A percentile compares a stretch with the other conserved stretches of the same genome.
Evolutionary conservation across 2,797 vertebrate species (phyloP).

Genomic region (Pseudocheirus occidentalis): DNA sequence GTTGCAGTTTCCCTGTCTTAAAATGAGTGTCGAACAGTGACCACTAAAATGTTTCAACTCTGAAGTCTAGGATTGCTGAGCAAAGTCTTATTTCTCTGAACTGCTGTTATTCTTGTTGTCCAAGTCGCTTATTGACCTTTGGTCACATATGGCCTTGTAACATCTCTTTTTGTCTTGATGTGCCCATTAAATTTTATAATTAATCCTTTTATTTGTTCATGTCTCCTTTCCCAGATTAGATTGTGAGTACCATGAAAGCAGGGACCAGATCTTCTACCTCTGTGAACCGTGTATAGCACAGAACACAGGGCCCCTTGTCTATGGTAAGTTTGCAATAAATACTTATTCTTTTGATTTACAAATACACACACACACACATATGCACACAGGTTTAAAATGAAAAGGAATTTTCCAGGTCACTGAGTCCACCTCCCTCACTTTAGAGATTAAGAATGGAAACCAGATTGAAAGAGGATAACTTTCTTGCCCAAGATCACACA

Average conservation of each 20-base stretch:
- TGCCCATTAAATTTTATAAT: not conserved
- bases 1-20: not conserved
- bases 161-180: not conserved
- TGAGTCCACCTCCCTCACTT: not conserved
- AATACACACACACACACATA: not conserved
- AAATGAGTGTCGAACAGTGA: not conserved
- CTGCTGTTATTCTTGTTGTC: not conserved
- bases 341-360: not conserved
- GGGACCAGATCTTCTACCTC: not conserved
- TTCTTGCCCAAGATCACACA: not conserved
- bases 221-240: not conserved
- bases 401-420: not conserved
- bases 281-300: not conserved
- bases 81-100: not conserved
- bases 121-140: not conserved
- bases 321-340: not conserved
- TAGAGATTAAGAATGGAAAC: not conserved
- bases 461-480: not conserved
- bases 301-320: not conserved
- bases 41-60: not conserved
- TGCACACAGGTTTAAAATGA: not conserved
- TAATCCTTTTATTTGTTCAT: not conserved
- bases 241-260: slow-evolving; percentile 12
- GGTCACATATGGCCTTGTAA: not conserved
- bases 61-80: not conserved